These are phyloP conservation scores for Danio aesculapii DNA, from an alignment of 2,797 vertebrate genomes.

Conservation along the genomic window DNA sequence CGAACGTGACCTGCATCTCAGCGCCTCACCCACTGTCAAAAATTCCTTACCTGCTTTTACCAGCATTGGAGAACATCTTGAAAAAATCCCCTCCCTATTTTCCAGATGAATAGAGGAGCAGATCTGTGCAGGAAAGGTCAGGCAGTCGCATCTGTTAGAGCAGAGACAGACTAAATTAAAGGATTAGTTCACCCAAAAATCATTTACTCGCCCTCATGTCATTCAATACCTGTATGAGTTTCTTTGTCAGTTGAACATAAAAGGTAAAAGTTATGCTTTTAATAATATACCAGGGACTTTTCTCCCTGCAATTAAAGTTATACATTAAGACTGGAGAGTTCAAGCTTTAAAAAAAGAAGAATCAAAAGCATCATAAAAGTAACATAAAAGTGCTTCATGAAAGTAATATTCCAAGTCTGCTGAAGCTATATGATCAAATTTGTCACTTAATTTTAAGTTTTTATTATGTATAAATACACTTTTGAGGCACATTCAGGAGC, in stretches of 20 bases:
- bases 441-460: not conserved
- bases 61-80: constrained; percentile 5
- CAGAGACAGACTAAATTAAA: constrained; percentile 9
- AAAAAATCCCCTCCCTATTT: constrained; percentile 29
- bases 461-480: too few relatives aligned
- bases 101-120: constrained; percentile 19
- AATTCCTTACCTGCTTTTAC: constrained; percentile 52
- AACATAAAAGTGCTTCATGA: not conserved
- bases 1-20: constrained; percentile 53
- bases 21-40: constrained; percentile 43
- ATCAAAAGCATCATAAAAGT: not conserved
- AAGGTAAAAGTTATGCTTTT: not conserved
- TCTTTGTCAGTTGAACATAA: constrained; percentile 7
- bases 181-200: constrained; percentile 25
- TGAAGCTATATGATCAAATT: not conserved
- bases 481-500: not conserved
- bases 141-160: not conserved
- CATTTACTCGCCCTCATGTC: not conserved
- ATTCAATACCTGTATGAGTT: not conserved
- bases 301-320: not conserved
- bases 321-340: not conserved
- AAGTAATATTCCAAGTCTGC: not conserved
- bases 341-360: not conserved
- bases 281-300: not conserved
- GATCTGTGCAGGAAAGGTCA: constrained; percentile 16